These are phyloP conservation scores for Trichosurus vulpecula DNA, from an alignment of 2,797 vertebrate genomes.

Conservation along the genomic window DNA sequence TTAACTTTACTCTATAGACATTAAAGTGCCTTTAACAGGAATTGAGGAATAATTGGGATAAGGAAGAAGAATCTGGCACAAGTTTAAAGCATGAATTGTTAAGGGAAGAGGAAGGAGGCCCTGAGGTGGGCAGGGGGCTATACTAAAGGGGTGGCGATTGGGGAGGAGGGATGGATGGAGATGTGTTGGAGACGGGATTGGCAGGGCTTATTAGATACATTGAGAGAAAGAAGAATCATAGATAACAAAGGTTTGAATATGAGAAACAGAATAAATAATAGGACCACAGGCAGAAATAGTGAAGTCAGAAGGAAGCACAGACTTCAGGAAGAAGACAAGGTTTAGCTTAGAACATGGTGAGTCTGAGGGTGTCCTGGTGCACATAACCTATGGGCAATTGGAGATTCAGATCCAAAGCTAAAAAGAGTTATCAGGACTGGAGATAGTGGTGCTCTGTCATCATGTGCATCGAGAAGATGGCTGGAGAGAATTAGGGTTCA, in stretches of 20 bases:
- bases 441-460: not conserved
- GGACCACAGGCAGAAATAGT: not conserved
- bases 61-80: not conserved
- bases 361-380: not conserved
- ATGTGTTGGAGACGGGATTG: not conserved
- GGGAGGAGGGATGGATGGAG: not conserved
- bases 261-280: not conserved
- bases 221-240: not conserved
- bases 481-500: not conserved
- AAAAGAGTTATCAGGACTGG: not conserved
- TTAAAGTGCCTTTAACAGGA: not conserved
- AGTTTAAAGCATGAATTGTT: not conserved
- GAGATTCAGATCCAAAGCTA: no score
- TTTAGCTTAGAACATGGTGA: not conserved
- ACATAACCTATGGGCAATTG: not conserved
- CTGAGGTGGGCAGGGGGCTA: not conserved
- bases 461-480: not conserved
- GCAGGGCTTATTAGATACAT: not conserved
- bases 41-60: not conserved
- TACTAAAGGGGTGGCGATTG: no score
- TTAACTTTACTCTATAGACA: not conserved
- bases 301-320: not conserved
- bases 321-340: not conserved
- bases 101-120: not conserved
- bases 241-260: no score